Conservation (phyloP, 1,140 invertebrate species). For the Hesperophylax magnus region DNA sequence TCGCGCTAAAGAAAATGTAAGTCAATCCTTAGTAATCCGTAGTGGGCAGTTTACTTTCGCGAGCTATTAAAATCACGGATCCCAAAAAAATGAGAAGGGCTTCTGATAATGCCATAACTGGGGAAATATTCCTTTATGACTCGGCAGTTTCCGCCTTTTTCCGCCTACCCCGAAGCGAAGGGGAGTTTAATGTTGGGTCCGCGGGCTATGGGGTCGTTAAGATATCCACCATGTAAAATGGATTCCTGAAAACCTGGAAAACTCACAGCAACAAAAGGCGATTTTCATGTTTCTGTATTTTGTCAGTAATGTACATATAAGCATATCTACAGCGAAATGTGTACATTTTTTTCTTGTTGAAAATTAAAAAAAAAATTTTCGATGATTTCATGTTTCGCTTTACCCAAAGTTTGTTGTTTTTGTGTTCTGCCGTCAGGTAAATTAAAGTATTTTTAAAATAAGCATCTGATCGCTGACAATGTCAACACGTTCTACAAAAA, state of each 20-base stretch:
- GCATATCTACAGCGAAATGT: no score
- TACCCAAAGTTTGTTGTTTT: no score
- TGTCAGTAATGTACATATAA: no score
- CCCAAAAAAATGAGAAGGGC: slow-evolving; percentile 30
- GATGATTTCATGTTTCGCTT: no score
- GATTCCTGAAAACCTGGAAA: slow-evolving; percentile 7
- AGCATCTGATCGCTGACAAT: no score
- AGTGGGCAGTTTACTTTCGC: not conserved
- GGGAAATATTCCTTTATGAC: slow-evolving; percentile 54
- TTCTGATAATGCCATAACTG: slow-evolving; percentile 44
- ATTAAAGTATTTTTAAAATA: no score
- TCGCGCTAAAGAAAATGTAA: not conserved
- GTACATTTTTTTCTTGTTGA: no score
- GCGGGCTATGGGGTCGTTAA: slow-evolving; percentile 51
- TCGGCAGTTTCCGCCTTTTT: slow-evolving; percentile 45
- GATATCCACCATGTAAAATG: slow-evolving; percentile 54
- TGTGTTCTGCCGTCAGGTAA: no score
- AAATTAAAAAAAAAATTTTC: no score
- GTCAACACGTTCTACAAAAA: no score
- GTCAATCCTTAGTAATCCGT: not conserved
- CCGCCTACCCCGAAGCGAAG: slow-evolving; percentile 4
- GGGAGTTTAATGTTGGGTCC: slow-evolving; percentile 47
- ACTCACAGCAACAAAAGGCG: not conserved
- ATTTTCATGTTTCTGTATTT: not conserved
- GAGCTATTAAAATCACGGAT: slow-evolving; percentile 39